Conservation (phyloP, 2,888 invertebrate species). For the Venusia cambrica region DNA sequence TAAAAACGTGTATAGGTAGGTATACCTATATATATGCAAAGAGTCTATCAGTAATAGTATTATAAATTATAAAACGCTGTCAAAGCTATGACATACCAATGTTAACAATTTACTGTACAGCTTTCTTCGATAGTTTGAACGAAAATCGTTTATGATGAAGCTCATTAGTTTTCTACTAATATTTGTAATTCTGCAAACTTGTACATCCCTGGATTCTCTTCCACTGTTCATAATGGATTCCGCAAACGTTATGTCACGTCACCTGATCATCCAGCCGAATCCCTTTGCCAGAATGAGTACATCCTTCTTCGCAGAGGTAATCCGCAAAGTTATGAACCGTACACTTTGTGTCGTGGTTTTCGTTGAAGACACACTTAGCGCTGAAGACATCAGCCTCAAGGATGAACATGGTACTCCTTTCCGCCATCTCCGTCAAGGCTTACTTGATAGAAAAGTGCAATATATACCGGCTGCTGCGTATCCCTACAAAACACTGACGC, state of each 20-base stretch:
- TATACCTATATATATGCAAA: too few species aligned
- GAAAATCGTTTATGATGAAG: too few species aligned
- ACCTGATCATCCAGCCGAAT: slow-evolving; percentile 35
- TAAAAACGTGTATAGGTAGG: too few species aligned
- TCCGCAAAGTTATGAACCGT: slow-evolving; percentile 36
- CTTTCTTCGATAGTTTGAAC: too few species aligned
- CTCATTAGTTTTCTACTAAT: slow-evolving; percentile 5
- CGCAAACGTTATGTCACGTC: slow-evolving; percentile 32
- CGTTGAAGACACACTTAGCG: slow-evolving; percentile 48
- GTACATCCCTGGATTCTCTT: slow-evolving; percentile 29
- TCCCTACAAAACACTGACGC: slow-evolving; percentile 42
- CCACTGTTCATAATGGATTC: slow-evolving; percentile 55
- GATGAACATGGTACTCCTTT: slow-evolving; percentile 50
- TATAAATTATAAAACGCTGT: too few species aligned
- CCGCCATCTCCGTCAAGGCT: slow-evolving; percentile 34
- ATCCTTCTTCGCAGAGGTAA: slow-evolving; percentile 39
- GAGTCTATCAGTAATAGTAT: too few species aligned
- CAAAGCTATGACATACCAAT: too few species aligned
- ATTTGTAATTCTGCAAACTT: slow-evolving; percentile 14
- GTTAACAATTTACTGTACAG: too few species aligned
- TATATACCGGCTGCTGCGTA: slow-evolving; percentile 50
- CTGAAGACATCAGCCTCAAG: slow-evolving; percentile 52
- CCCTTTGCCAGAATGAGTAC: slow-evolving; percentile 45
- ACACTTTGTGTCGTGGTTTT: slow-evolving; percentile 48
- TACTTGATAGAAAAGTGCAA: slow-evolving; percentile 40